Evolutionary conservation across 1,140 invertebrate species (phyloP), one percentile per base, ranked within the genome.

Genomic region (Anoplolepis gracilipes): DNA sequence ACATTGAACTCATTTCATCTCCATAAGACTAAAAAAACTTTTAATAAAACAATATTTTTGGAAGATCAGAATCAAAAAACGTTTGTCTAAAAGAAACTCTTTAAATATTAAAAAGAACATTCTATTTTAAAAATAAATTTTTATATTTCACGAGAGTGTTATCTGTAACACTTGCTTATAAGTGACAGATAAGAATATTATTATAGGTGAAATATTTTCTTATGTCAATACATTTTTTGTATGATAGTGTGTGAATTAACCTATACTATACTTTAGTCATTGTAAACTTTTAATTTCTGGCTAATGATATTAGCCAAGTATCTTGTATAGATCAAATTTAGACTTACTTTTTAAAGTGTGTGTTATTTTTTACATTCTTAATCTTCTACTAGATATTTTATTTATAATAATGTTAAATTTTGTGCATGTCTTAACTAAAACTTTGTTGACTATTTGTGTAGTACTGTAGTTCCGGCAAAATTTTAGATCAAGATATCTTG

Each of bases 401-500:
- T n/a, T n/a, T 75, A 55, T 73, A 57, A 4, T 8, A 2, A 46
- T 55, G 16, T 30, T 7, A 25, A 57, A 8, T 73, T 57, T 75
- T 19, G 16, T 30, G 6, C 36, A 16, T 19, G 36, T 69, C 8
- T 16, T 0, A 36, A n/a, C n/a, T 0, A 19, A n/a, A 11, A 0
- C n/a, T 8, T n/a, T n/a, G n/a, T n/a, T 25, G 19, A 76, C 2
- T 75, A 11, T 19, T 16, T 25, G 25, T 33, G 22, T 36, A 11
- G 19, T 5, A 36, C n/a, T 46, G 46, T 4, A 79, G 25, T 36
- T 1, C 2, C 10, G 5, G 55, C 42, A 36, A 25, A 46, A 46
- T 46, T 33, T 73, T 46, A 62, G 16, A 61, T 64, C 0, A 65
- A 28, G 4, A 61, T 85, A 53, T 84, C 59, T 91, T 90, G 36